Conservation (phyloP, 2,113 vertebrate species). For the Oxyruncus cristatus region DNA sequence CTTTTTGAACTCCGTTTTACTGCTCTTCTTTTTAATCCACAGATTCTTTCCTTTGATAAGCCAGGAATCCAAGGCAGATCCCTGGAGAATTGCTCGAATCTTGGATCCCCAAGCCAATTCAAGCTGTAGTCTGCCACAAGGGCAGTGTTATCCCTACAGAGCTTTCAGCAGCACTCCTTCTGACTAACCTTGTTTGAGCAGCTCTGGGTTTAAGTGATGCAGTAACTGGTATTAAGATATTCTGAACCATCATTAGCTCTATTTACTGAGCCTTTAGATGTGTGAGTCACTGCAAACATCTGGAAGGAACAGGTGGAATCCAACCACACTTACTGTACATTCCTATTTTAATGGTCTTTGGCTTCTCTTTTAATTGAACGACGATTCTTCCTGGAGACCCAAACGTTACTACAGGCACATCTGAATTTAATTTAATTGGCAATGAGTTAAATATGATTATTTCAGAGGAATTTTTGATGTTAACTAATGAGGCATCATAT, state of each 20-base stretch:
- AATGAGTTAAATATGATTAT: slow-evolving; percentile 9
- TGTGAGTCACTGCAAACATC: slow-evolving; percentile 62
- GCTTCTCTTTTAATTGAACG: slow-evolving; percentile 43
- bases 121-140: not conserved
- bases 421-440: slow-evolving; percentile 40
- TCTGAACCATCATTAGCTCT: slow-evolving; percentile 58
- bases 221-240: slow-evolving; percentile 26
- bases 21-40: not conserved
- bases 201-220: not conserved
- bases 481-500: slow-evolving; percentile 19
- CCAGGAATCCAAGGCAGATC: not conserved
- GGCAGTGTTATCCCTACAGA: not conserved
- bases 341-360: slow-evolving; percentile 48
- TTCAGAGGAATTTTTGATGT: slow-evolving; percentile 52
- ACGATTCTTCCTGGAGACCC: not conserved
- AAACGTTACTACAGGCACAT: slow-evolving; percentile 24
- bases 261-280: slow-evolving; percentile 54
- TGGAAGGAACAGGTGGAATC: slow-evolving; percentile 66
- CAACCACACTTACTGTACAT: not conserved
- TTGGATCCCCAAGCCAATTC: not conserved
- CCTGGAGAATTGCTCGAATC: not conserved
- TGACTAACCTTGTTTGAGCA: slow-evolving; percentile 7
- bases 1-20: not conserved
- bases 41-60: not conserved
- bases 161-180: not conserved